Base-by-base conservation (phyloP, 2,113 vertebrate genomes). In the Varanus komodoensis region DNA sequence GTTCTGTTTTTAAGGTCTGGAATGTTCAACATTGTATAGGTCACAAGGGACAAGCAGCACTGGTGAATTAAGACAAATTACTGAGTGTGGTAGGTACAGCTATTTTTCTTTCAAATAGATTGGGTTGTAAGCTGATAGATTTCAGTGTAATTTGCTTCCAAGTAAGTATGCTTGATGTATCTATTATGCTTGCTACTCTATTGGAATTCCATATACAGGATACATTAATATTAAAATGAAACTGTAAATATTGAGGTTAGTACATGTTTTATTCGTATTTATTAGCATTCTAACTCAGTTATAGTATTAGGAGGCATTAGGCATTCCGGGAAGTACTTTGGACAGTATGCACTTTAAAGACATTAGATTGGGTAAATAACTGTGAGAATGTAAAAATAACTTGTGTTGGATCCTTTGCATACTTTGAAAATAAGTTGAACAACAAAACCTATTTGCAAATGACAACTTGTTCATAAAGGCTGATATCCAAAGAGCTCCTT, bases 11-110 rank as follows among this genome's bases (percentile, higher is more conserved):
- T 89, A 94, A 99, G 99, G 98, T 96, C 95, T 99, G 94, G 98
- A 99, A 89, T 98, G 98, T 95, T 97, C 98, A 25, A 98, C 98
- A 67, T 96, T 99, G 23, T 99, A 99, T 93, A 97, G 98, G 94
- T 97, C 98, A 54, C 99, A 98, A 93, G 98, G 98, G 78, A 98
- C 98, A 87, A 98, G 97, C 88, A 98, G 93, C 38, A 93, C 96
- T 23, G 95, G 97, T 25, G 99, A 99, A 94, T 96, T 99, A 94
- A 97, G 98, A 92, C 99, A 99, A 95, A 98, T 97, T 95, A 98
- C 98, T 94, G 98, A 99, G 71, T 96, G 96, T 94, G 99, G 99
- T 99, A 96, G 95, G 97, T 97, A 82, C 68, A 89, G 44, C 52
- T 92, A 8, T 92, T 54, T 69, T 90, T 23, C 25, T 79, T 79